phyloP scores from a whole-genome alignment of 2,113 vertebrate genomes.

The Brachirus orientalis region DNA sequence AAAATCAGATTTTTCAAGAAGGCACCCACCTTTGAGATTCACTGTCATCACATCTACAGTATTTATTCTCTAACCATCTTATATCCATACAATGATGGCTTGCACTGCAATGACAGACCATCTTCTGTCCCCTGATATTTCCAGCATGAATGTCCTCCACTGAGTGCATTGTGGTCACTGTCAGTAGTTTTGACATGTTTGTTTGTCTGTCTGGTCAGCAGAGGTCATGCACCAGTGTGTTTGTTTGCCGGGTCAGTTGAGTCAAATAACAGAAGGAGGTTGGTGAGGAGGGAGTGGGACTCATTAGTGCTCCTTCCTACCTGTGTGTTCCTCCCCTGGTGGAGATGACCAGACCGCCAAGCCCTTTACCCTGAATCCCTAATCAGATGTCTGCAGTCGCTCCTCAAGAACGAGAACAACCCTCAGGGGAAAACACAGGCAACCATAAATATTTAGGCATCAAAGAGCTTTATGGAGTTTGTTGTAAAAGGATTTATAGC shows the following conservation, averaged over 20 bases:
- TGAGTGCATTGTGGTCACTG: conserved; percentile 43
- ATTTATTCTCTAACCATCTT: conserved; percentile 30
- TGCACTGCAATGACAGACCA: conserved; percentile 18
- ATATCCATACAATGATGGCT: not conserved
- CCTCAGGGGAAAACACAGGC: conserved; percentile 78
- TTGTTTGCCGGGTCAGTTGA: conserved; percentile 77
- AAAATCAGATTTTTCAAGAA: conserved; percentile 51
- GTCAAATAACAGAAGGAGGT: conserved; percentile 58
- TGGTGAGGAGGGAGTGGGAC: conserved; percentile 35
- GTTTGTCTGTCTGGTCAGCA: conserved; percentile 76
- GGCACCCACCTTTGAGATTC: conserved; percentile 30
- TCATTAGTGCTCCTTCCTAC: conserved; percentile 53
- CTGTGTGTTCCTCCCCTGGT: conserved; percentile 50
- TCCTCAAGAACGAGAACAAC: conserved; percentile 81
- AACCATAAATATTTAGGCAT: conserved; percentile 86
- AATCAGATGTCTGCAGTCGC: conserved; percentile 79
- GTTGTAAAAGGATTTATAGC: conserved; percentile 85
- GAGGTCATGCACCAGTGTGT: conserved; percentile 68
- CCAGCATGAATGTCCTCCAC: conserved; percentile 48
- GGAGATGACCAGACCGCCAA: conserved; percentile 73
- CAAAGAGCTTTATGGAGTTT: conserved; percentile 85
- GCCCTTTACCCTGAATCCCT: conserved; percentile 64
- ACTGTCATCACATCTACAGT: conserved; percentile 44
- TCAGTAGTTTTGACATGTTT: conserved; percentile 71
- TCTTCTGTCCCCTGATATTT: conserved; percentile 57